Evolutionary conservation across 2,888 invertebrate genomes (phyloP).

Genomic region (Orthosia cruda): DNA sequence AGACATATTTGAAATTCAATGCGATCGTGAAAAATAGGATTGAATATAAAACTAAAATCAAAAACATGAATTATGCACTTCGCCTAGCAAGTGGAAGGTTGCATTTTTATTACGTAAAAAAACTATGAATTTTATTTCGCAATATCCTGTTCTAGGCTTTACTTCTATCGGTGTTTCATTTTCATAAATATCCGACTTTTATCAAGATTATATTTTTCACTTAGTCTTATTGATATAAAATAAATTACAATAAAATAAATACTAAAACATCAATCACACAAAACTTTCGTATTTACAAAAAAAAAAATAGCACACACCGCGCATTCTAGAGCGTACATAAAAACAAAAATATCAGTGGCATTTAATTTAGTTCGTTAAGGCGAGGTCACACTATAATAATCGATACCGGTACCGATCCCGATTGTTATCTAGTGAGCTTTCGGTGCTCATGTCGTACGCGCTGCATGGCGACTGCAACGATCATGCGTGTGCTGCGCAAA

Average conservation of each 20-base stretch:
- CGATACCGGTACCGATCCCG: slow-evolving; percentile 68
- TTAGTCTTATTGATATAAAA: neutral
- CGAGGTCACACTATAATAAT: slow-evolving; percentile 72
- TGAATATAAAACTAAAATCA: slow-evolving; percentile 83
- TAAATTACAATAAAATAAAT: slow-evolving; percentile 5
- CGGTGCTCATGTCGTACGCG: slow-evolving; percentile 87
- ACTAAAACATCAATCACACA: slow-evolving; percentile 2
- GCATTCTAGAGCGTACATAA: slow-evolving; percentile 41
- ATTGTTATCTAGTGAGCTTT: slow-evolving; percentile 75
- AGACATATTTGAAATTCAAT: slow-evolving; percentile 91
- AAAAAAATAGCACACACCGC: slow-evolving; percentile 39
- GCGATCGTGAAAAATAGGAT: slow-evolving; percentile 87
- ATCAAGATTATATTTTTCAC: neutral
- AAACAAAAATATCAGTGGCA: slow-evolving; percentile 51
- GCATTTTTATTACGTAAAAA: slow-evolving; percentile 74
- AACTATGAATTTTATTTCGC: slow-evolving; percentile 43
- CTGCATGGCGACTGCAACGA: slow-evolving; percentile 84
- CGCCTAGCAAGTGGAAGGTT: slow-evolving; percentile 83
- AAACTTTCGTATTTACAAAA: neutral
- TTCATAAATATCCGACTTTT: neutral
- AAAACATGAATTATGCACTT: slow-evolving; percentile 82
- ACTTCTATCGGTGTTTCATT: slow-evolving; percentile 27
- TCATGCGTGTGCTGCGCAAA: slow-evolving; percentile 83
- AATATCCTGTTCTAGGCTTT: slow-evolving; percentile 49
- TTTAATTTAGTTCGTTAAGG: slow-evolving; percentile 67